Evolutionary conservation across 2,113 vertebrate species (phyloP).

Genomic region (Penelope pileata): DNA sequence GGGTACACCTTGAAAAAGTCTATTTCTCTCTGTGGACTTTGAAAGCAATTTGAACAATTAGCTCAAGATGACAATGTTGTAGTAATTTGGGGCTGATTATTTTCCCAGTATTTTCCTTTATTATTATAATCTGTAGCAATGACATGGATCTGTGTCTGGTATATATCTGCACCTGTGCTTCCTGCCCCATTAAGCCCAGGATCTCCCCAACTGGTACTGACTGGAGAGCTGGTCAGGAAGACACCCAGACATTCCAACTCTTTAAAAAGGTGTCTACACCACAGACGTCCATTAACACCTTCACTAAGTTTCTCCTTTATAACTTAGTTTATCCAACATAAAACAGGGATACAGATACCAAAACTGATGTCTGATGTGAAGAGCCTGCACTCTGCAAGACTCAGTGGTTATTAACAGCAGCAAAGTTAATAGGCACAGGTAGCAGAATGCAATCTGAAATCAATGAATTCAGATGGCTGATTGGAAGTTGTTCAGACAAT

Average conservation of each 20-base stretch:
- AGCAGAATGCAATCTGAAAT: background rate
- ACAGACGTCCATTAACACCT: background rate
- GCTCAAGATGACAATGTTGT: background rate
- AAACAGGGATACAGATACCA: background rate
- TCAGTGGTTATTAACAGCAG: background rate
- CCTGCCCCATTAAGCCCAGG: background rate
- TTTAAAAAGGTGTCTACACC: background rate
- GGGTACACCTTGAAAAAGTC: background rate
- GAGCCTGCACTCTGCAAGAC: background rate
- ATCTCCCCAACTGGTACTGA: background rate
- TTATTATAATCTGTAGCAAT: background rate
- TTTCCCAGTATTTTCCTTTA: background rate
- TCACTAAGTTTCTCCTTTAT: background rate
- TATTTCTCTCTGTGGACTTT: background rate
- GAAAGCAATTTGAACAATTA: background rate
- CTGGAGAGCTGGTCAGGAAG: background rate
- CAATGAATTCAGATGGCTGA: background rate
- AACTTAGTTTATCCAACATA: background rate
- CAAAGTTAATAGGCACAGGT: background rate
- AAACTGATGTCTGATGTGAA: background rate
- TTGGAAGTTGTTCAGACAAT: background rate
- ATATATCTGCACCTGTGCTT: background rate
- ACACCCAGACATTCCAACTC: background rate
- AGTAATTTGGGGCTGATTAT: background rate
- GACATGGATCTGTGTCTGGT: background rate